Base-by-base conservation (phyloP, 2,888 invertebrate genomes). In the Latheticus oryzae region DNA sequence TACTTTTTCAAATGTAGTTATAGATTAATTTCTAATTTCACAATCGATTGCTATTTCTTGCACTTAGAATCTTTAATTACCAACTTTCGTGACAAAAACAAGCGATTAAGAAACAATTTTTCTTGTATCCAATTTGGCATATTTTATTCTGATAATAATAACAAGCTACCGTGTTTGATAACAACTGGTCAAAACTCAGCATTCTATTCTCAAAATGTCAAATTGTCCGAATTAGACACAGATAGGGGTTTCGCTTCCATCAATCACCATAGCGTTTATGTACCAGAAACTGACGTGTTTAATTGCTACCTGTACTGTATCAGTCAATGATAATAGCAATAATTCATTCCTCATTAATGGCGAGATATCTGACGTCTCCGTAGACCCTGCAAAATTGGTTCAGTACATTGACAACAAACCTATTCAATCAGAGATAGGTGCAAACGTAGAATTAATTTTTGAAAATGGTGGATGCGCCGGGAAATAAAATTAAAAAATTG, bases 211-310 rank as follows among this genome's bases (percentile, higher is more conserved):
- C 16, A 57, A 58, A 52, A n/a, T 51, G 61, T 57, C 51, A 57
- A 63, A 61, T 64, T 63, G 40, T 42, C 26, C 16, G 61, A 48
- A 40, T 58, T 52, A 54, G 50, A 66, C 40, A 50, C 32, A 50
- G 56, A 62, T 60, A 51, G 55, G 45, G 60, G 56, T 59, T 50
- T 60, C 30, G 55, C 51, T 59, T 63, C 58, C 61, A 65, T 67
- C 64, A 67, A 67, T 67, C 67, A 67, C 61, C 24, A 48, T 59
- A 40, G 48, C 50, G 58, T 63, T 63, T 63, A 61, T 56, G 54
- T 61, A 52, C 37, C 42, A 58, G 52, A 47, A 60, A 57, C 57
- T 57, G 57, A 57, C 51, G 38, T 43, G 45, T 43, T 57, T 57
- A 57, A 57, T 57, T 57, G 51, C 57, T 51, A 51, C 45, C 43